Evolutionary conservation across 2,888 invertebrate species (phyloP).

Genomic region (Agrochola litura): DNA sequence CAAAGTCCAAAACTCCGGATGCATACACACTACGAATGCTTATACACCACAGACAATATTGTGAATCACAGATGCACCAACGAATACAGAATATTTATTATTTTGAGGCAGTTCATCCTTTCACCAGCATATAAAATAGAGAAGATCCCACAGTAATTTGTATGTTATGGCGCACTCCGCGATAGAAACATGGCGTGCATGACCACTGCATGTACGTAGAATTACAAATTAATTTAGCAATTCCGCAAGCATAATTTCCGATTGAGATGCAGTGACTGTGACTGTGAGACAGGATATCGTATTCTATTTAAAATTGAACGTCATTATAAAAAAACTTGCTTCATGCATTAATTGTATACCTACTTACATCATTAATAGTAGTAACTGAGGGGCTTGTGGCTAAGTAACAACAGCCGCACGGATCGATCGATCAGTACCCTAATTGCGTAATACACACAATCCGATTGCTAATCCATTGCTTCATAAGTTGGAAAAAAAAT

Average conservation of each 20-base stretch:
- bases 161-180: constrained; percentile 22
- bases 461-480: no score
- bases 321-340: background rate
- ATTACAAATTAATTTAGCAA: constrained; percentile 48
- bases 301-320: constrained; percentile 17
- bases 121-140: constrained; percentile 31
- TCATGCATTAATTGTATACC: background rate
- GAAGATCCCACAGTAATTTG: constrained; percentile 55
- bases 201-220: constrained; percentile 37
- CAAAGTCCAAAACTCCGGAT: constrained; percentile 5
- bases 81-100: constrained; percentile 15
- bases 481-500: no score
- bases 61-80: constrained; percentile 24
- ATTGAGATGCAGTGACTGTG: constrained; percentile 49
- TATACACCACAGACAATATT: constrained; percentile 15
- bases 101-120: constrained; percentile 29
- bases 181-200: constrained; percentile 31
- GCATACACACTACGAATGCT: background rate
- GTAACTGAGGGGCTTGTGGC: no score
- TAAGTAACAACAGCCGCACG: no score
- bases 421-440: no score
- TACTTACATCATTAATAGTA: no score
- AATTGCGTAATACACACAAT: no score
- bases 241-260: constrained; percentile 47
- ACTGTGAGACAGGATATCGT: constrained; percentile 24